These are phyloP conservation scores for Saccostrea echinata DNA, from an alignment of 1,140 invertebrate species.

Conservation along the genomic window DNA sequence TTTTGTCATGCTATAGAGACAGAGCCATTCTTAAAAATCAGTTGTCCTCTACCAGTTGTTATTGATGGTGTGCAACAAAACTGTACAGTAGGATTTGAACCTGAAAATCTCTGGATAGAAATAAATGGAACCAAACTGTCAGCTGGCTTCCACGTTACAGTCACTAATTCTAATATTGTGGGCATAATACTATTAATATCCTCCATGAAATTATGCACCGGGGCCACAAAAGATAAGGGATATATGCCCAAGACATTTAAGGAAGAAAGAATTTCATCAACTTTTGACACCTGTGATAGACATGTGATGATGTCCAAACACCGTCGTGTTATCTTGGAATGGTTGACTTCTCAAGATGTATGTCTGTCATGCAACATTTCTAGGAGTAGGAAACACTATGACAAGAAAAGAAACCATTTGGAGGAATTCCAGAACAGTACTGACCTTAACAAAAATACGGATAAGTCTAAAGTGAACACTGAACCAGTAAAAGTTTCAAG, in stretches of 20 bases:
- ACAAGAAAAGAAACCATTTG: neutral
- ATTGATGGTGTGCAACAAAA: constrained; percentile 27
- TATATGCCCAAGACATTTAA: neutral
- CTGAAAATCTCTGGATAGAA: neutral
- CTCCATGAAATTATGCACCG: neutral
- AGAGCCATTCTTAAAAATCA: neutral
- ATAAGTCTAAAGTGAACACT: neutral
- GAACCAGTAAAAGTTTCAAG: neutral
- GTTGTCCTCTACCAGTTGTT: constrained; percentile 23
- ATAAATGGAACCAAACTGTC: neutral
- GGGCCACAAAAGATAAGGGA: neutral
- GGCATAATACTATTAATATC: neutral
- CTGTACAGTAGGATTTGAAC: constrained; percentile 34
- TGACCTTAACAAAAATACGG: neutral
- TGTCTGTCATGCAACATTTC: neutral
- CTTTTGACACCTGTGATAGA: neutral
- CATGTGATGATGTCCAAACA: neutral
- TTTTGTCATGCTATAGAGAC: neutral
- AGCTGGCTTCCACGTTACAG: constrained; percentile 17
- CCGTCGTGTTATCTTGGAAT: neutral
- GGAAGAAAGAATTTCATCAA: neutral
- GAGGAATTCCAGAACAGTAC: neutral
- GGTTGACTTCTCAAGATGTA: neutral
- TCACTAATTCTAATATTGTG: neutral
- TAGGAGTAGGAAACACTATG: neutral